A percentile compares a stretch with the other conserved stretches of the same genome.
phyloP scores from a whole-genome alignment of 2,888 invertebrate genomes.

The Punctoribates punctum region DNA sequence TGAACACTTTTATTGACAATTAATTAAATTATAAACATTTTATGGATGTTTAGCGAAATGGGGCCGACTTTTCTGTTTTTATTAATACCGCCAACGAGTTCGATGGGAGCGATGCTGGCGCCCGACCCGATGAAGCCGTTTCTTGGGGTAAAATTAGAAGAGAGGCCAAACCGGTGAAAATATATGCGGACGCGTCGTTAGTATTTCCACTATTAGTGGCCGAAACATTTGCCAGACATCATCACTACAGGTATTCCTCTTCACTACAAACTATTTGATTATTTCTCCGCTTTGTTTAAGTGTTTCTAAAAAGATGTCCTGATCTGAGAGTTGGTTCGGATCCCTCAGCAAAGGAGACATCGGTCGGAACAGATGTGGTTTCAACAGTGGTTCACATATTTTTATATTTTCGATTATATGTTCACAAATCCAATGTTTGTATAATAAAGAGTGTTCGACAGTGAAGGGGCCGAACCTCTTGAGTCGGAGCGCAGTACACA shows the following conservation, averaged over 20 bases:
- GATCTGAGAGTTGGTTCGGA: constrained; percentile 1
- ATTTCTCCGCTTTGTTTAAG: constrained; percentile 35
- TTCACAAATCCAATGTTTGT: constrained; percentile 74
- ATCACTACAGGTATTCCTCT: constrained; percentile 39
- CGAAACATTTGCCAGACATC: constrained; percentile 76
- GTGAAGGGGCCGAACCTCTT: constrained; percentile 77
- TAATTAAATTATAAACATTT: background rate
- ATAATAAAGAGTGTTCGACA: constrained; percentile 68
- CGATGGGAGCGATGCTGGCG: constrained; percentile 97
- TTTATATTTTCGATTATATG: constrained; percentile 66
- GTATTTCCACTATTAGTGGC: constrained; percentile 92
- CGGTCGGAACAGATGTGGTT: background rate
- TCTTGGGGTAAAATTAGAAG: constrained; percentile 97
- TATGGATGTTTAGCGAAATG: constrained; percentile 68
- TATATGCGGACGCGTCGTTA: constrained; percentile 88
- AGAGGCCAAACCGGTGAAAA: constrained; percentile 83
- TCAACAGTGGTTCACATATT: constrained; percentile 41
- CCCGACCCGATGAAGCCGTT: constrained; percentile 94
- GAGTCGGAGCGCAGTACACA: constrained; percentile 74
- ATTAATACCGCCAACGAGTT: constrained; percentile 92
- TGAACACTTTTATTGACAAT: background rate
- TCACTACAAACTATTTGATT: background rate
- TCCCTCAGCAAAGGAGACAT: background rate
- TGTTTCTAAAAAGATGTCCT: constrained; percentile 38
- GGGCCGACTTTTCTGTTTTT: constrained; percentile 91